These are phyloP conservation scores for Hedychridium roseum DNA, from an alignment of 2,888 invertebrate species.

Conservation along the genomic window DNA sequence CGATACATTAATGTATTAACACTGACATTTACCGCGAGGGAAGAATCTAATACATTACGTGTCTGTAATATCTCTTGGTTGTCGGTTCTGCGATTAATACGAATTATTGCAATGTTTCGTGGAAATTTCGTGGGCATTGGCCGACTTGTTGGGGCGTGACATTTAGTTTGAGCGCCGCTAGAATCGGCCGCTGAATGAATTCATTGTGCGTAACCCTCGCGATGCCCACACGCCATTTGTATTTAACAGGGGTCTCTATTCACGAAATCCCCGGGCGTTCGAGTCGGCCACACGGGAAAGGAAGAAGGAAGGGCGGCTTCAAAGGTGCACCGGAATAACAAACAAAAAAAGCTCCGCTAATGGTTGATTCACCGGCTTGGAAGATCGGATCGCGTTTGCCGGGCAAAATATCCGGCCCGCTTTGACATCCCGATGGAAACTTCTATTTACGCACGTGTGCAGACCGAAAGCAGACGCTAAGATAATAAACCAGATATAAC, in stretches of 20 bases:
- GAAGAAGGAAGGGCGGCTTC: slow-evolving; percentile 28
- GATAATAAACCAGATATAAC: slow-evolving; percentile 36
- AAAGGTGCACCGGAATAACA: slow-evolving; percentile 22
- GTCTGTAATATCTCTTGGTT: too few relatives aligned
- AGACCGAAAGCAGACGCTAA: slow-evolving; percentile 30
- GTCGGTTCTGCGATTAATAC: too few relatives aligned
- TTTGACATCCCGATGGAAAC: slow-evolving; percentile 10
- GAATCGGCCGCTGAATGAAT: slow-evolving; percentile 46
- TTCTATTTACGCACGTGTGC: slow-evolving; percentile 26
- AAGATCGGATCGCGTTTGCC: background rate
- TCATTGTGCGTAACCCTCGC: slow-evolving; percentile 48
- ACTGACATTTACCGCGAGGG: too few relatives aligned
- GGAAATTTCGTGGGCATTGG: too few relatives aligned
- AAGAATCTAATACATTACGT: too few relatives aligned
- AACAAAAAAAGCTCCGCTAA: slow-evolving; percentile 9
- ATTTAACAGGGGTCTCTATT: slow-evolving; percentile 54
- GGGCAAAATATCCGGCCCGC: background rate
- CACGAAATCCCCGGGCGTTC: slow-evolving; percentile 35
- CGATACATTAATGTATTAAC: too few relatives aligned
- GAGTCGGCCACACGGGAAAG: too few relatives aligned
- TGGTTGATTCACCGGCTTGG: background rate
- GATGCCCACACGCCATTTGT: slow-evolving; percentile 42
- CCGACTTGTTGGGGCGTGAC: too few relatives aligned
- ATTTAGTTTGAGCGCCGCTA: slow-evolving; percentile 31
- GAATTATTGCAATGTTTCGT: too few relatives aligned